Percentiles rank a stretch among this genome's conserved stretches.
Conservation (phyloP, 2,113 vertebrate genomes). For the Leiothrix lutea region DNA sequence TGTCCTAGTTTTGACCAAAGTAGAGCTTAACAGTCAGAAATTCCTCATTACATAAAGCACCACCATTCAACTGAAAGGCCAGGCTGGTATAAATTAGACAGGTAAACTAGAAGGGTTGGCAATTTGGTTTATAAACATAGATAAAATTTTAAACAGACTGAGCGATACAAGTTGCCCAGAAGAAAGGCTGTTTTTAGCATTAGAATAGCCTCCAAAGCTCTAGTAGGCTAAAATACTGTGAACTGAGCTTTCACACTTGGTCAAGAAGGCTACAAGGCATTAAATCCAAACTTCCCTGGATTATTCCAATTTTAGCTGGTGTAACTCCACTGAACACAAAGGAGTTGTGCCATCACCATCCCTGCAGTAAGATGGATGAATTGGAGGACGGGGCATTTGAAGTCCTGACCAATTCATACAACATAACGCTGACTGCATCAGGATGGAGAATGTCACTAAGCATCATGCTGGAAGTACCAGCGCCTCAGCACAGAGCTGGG, state of each 20-base stretch:
- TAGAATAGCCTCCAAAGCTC: background rate
- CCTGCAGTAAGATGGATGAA: background rate
- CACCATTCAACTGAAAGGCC: background rate
- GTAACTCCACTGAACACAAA: background rate
- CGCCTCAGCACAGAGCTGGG: background rate
- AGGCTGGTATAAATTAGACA: background rate
- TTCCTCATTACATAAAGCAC: background rate
- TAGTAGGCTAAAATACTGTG: background rate
- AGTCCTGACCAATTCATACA: background rate
- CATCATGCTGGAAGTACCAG: background rate
- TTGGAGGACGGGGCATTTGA: background rate
- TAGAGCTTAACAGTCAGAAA: background rate
- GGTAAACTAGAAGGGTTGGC: background rate
- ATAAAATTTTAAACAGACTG: background rate
- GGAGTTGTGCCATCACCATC: background rate
- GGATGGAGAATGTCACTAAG: background rate
- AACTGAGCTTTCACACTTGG: background rate
- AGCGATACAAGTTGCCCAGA: background rate
- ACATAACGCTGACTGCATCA: accelerated
- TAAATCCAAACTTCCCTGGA: background rate
- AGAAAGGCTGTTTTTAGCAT: background rate
- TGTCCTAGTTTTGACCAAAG: background rate
- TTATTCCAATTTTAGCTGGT: background rate
- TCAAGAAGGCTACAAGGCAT: background rate
- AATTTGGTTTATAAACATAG: background rate